Base-by-base conservation (phyloP, 2,113 vertebrate species). In the Columbina picui region DNA sequence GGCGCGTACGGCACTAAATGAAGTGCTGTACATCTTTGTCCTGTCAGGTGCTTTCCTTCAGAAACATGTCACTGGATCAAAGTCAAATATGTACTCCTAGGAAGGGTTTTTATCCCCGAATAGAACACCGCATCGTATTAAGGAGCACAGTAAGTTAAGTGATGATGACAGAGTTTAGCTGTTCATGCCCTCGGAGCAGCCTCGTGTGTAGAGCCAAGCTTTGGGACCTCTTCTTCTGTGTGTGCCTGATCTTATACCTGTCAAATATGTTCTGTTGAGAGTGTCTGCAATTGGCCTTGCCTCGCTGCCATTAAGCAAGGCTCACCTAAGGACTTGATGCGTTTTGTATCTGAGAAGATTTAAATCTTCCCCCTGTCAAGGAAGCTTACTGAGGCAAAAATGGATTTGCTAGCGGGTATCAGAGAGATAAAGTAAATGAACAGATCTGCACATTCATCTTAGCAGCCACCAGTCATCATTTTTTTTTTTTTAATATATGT, bases 111-210 rank as follows among this genome's bases (percentile, higher is more conserved):
- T 50, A 38, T 43, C 45, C 39, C 60, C 4, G 12, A 89, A 77
- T 18, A 78, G 88, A 96, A 86, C 93, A 96, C 87, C 27, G 0
- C 56, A 59, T 68, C 16, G 0, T 43, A 60, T 94, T 95, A 95
- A 92, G 90, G 76, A 87, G 71, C 47, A 2, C 79, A 86, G 82
- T 45, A 92, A 93, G 85, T 93, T 96, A 94, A 97, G 90, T 61
- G 63, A 92, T 78, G 92, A 56, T 96, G 93, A 95, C 85, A 96
- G 93, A 92, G 90, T 95, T 93, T 96, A 96, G 88, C 85, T 81
- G 90, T 89, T 96, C 79, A 45, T 93, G 89, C 79, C 73, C 85
- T 92, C 19, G 38, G 85, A 94, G 83, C 90, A 93, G 80, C 69
- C 84, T 73, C 21, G 73, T 65, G 95, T 90, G 69, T 68, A 68